Percentiles rank a stretch among this genome's conserved stretches.
phyloP scores from a whole-genome alignment of 2,797 vertebrate species.

The Sebastes nivosus region DNA sequence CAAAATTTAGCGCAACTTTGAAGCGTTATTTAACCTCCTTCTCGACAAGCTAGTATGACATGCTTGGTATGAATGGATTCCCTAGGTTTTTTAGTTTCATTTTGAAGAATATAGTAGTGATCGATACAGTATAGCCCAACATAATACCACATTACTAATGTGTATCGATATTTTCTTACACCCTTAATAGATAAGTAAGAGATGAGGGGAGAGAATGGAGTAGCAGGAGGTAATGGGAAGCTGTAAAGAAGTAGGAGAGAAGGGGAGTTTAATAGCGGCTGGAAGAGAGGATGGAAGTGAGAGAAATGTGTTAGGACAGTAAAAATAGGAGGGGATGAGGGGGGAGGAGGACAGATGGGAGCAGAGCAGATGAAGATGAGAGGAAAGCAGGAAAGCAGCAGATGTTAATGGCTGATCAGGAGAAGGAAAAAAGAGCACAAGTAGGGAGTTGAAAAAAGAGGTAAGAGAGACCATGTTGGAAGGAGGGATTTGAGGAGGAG shows the following conservation, averaged over 20 bases:
- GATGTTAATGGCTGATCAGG: conserved; percentile 22
- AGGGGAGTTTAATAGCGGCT: neutral
- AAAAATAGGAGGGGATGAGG: neutral
- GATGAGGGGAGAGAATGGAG: neutral
- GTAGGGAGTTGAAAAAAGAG: neutral
- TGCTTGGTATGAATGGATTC: too few species aligned
- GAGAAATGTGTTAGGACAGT: neutral
- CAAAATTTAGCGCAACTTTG: too few species aligned
- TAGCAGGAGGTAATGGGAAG: neutral
- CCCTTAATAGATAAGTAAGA: neutral
- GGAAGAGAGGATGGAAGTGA: neutral
- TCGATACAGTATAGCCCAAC: too few species aligned
- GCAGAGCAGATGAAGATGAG: conserved; percentile 16
- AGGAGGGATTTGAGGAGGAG: conserved; percentile 2
- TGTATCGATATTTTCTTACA: too few species aligned
- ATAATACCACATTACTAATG: too few species aligned
- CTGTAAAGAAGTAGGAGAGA: neutral
- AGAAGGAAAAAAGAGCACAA: neutral
- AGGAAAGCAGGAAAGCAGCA: conserved; percentile 8
- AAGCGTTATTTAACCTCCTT: too few species aligned
- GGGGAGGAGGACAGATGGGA: neutral
- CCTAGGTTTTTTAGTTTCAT: too few species aligned
- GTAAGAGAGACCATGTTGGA: neutral
- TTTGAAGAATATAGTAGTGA: too few species aligned
- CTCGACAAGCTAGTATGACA: too few species aligned